Conservation (phyloP, 1,140 invertebrate genomes). For the Nebria ingens region DNA sequence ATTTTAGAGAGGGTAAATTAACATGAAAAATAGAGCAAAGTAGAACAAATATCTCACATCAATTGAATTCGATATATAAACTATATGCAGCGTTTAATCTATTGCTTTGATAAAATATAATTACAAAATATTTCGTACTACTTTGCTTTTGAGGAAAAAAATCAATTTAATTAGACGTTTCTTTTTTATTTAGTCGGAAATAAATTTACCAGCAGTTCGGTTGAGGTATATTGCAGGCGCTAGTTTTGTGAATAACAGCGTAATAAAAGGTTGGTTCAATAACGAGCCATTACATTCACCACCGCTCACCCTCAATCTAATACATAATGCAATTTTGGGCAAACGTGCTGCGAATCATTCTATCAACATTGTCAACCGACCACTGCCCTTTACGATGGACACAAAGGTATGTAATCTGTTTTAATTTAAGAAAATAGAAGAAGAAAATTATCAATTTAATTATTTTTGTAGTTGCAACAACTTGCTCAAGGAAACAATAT, state of each 20-base stretch:
- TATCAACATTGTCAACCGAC: constrained; percentile 56
- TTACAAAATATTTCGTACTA: too few relatives aligned
- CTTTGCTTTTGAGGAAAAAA: too few relatives aligned
- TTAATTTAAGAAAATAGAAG: constrained; percentile 14
- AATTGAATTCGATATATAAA: too few relatives aligned
- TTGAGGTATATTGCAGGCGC: constrained; percentile 39
- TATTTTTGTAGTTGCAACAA: constrained; percentile 33
- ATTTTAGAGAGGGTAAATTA: background rate
- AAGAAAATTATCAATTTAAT: constrained; percentile 15
- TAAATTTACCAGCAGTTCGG: constrained; percentile 20
- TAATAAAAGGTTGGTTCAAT: constrained; percentile 47
- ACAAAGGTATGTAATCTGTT: constrained; percentile 22
- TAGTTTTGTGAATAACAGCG: constrained; percentile 28
- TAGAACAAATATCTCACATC: background rate
- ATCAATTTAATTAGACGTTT: too few relatives aligned
- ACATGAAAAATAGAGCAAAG: too few relatives aligned
- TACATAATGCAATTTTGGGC: constrained; percentile 45
- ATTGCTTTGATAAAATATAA: too few relatives aligned
- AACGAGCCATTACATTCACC: constrained; percentile 59
- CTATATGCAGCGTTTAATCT: too few relatives aligned
- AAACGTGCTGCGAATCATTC: constrained; percentile 25
- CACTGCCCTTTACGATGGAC: constrained; percentile 44
- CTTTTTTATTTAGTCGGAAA: constrained; percentile 20
- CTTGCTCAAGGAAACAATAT: constrained; percentile 42
- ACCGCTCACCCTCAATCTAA: constrained; percentile 48